Evolutionary conservation across 2,888 invertebrate species (phyloP).

Genomic region (Neuroscelio doddi): DNA sequence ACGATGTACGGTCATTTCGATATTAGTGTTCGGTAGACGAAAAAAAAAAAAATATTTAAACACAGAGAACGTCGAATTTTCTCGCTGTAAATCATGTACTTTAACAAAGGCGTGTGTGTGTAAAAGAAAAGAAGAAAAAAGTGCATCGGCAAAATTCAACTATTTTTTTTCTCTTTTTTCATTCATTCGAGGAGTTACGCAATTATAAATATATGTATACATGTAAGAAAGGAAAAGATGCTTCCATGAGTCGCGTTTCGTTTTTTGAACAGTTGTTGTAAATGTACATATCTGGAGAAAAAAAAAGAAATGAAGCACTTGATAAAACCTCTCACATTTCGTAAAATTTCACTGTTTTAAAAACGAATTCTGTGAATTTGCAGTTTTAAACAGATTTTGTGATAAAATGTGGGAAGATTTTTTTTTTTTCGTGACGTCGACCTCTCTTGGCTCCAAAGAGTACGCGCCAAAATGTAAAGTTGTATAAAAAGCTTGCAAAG

Average conservation of each 20-base stretch:
- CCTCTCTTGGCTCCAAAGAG: slow-evolving; percentile 36
- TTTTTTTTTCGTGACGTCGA: too few relatives aligned
- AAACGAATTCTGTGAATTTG: too few relatives aligned
- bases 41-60: slow-evolving; percentile 21
- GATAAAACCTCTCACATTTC: too few relatives aligned
- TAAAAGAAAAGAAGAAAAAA: slow-evolving; percentile 31
- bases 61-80: too few relatives aligned
- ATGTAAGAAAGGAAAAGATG: slow-evolving; percentile 46
- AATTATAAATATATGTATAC: slow-evolving; percentile 47
- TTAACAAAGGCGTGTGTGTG: slow-evolving; percentile 37
- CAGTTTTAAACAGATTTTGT: too few relatives aligned
- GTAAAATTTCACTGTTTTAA: too few relatives aligned
- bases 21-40: slow-evolving; percentile 21
- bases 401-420: too few relatives aligned
- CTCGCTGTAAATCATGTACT: slow-evolving; percentile 46
- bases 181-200: slow-evolving; percentile 50
- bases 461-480: slow-evolving; percentile 43
- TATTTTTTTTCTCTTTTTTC: not conserved
- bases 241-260: slow-evolving; percentile 32
- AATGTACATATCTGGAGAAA: slow-evolving; percentile 46
- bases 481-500: slow-evolving; percentile 9
- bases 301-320: too few relatives aligned
- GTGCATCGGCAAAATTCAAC: slow-evolving; percentile 14
- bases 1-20: slow-evolving; percentile 35
- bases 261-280: slow-evolving; percentile 15